Base-by-base conservation (phyloP, 2,113 vertebrate genomes). In the Muntiacus muntjak region DNA sequence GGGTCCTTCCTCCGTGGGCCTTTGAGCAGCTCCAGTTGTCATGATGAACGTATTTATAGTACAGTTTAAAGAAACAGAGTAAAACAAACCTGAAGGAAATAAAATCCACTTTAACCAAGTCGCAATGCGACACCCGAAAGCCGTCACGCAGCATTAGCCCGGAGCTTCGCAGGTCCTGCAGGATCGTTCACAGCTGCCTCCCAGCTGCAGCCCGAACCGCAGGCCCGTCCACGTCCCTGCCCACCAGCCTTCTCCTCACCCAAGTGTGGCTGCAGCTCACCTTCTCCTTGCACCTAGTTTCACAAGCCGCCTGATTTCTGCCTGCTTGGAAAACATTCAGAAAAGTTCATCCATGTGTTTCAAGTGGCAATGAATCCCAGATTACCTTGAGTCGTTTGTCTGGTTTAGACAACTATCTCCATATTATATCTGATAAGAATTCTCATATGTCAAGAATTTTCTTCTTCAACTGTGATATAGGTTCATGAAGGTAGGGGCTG, bases 121-220 rank as follows among this genome's bases (percentile, higher is more conserved):
- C 26, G 26, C 2, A 5, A 30, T 1, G n/a, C 43, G 5, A 64
- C 64, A 2, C 33, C 40, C 76, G 60, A 43, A 43, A 36, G 28
- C 30, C 14, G 6, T 28, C 19, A 6, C 3, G 36, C 1, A 76
- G 45, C 6, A 23, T 21, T 4, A 17, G 13, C 6, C 15, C 0
- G 1, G 43, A 13, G 47, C 43, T 7, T 0, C 0, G 25, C 4
- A 5, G 4, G 11, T 1, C 47, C 5, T 12, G 14, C 26, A 16
- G 23, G 45, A 7, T 0, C 10, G 1, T 3, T 17, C 3, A 0
- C 33, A 0, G 5, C 21, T 1, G 17, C 19, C 28, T 2, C 17
- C 33, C 36, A 15, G 36, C 12, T 1, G 16, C 1, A 1, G 3
- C 13, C 45, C 9, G 3, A 2, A 36, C n/a, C 0, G 0, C 10